Evolutionary conservation across 2,888 invertebrate genomes (phyloP), one percentile per base, ranked within the genome.

Genomic region (Penaeus monodon): DNA sequence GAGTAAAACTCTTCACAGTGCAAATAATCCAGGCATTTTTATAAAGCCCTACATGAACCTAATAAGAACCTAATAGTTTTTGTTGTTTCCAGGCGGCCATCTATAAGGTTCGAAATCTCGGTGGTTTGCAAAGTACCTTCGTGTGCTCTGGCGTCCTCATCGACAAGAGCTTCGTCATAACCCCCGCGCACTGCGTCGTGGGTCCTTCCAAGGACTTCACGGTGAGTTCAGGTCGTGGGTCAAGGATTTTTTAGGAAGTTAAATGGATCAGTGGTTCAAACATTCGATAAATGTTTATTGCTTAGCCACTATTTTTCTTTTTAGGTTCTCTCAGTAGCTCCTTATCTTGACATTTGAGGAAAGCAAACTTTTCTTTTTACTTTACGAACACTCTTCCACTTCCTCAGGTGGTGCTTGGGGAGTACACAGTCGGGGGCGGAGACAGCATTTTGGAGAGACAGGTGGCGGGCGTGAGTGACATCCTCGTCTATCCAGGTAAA

Each of bases 111-210:
- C 57, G 57, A 57, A 14, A 57, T 20, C 14, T 17, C 24, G 44
- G 70, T n/a, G 88, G 85, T 14, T 49, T 85, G 66, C 79, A 74
- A 27, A 73, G 68, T 78, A n/a, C 73, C n/a, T 88, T 88, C 33
- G 85, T 65, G 4, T 88, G 88, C 27, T 82, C 82, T 29, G 88
- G 88, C 17, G 88, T 79, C 10, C 78, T 88, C 64, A 79, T 88
- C 49, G 85, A 88, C 49, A 80, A 49, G 17, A 8, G 65, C 24
- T 88, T 85, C 38, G 88, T 88, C 64, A 65, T 88, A n/a, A 88
- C 88, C 14, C 79, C 88, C 0, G 88, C 88, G n/a, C 88, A 88
- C 79, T 88, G 88, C 27, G 85, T 88, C 38, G 65, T 82, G 6
- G 77, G 78, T 20, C 57, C 85, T 10, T 49, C 73, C 73, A 85